Evolutionary conservation across 2,113 vertebrate species (phyloP).

Genomic region (Triplophysa dalaica): DNA sequence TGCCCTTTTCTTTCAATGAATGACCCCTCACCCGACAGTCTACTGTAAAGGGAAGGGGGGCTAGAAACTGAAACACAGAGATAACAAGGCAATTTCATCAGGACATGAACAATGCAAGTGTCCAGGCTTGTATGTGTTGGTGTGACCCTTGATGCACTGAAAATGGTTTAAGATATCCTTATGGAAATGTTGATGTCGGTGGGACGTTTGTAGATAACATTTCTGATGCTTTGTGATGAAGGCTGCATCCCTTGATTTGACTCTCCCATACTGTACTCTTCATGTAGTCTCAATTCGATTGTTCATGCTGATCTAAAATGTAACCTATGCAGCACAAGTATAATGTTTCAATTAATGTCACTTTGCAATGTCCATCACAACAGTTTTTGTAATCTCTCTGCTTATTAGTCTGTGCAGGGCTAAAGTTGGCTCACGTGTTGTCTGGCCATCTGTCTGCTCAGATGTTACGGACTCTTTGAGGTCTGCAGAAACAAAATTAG

Average conservation of each 20-base stretch:
- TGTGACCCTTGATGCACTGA: conserved; percentile 1
- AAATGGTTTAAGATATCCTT: not conserved
- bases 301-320: not conserved
- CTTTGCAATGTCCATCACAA: no score
- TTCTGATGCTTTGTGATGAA: not conserved
- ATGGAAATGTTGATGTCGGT: not conserved
- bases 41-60: conserved; percentile 70
- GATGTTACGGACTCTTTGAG: conserved; percentile 68
- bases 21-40: conserved; percentile 68
- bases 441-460: conserved; percentile 72
- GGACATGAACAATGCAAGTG: conserved; percentile 22
- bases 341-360: not conserved
- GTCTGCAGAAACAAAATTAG: conserved; percentile 65
- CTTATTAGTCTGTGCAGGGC: not conserved
- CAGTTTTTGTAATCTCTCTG: not conserved
- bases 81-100: conserved; percentile 49
- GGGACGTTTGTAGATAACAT: not conserved
- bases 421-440: conserved; percentile 57
- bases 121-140: conserved; percentile 5
- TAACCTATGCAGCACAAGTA: not conserved
- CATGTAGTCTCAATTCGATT: not conserved
- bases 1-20: conserved; percentile 83
- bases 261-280: no score
- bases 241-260: not conserved
- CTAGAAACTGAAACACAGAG: conserved; percentile 40